Percentiles rank a stretch among this genome's conserved stretches.
Evolutionary conservation across 2,797 vertebrate species (phyloP).

Genomic region (Scolopax bukidnonensis): DNA sequence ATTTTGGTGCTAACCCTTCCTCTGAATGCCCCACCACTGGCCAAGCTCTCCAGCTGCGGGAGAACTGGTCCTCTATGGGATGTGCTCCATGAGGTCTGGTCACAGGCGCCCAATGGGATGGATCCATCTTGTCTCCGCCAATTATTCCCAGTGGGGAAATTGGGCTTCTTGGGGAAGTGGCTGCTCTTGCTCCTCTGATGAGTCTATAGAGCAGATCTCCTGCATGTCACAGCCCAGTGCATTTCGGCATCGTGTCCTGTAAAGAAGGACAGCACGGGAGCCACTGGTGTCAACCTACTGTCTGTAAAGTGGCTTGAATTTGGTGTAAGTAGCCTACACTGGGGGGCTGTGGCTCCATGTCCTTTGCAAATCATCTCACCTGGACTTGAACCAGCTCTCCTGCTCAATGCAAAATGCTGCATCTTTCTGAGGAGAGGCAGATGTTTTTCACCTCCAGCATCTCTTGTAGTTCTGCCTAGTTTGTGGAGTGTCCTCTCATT

Average conservation of each 20-base stretch:
- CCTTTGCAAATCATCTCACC: background rate
- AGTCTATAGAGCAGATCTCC: background rate
- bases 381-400: background rate
- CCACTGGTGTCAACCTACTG: background rate
- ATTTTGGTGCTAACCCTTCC: constrained; percentile 26
- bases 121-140: accelerated
- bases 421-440: background rate
- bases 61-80: background rate
- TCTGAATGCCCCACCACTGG: background rate
- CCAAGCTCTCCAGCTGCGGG: background rate
- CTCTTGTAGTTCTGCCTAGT: background rate
- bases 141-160: background rate
- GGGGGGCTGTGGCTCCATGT: background rate
- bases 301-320: background rate
- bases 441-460: background rate
- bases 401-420: background rate
- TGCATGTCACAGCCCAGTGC: accelerated
- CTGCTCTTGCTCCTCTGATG: background rate
- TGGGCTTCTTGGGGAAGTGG: background rate
- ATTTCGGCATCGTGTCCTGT: background rate
- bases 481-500: background rate
- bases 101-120: accelerated
- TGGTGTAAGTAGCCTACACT: accelerated
- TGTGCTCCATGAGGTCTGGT: background rate
- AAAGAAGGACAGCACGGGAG: background rate